Conservation (phyloP, 2,797 vertebrate genomes). For the Euthynnus affinis region DNA sequence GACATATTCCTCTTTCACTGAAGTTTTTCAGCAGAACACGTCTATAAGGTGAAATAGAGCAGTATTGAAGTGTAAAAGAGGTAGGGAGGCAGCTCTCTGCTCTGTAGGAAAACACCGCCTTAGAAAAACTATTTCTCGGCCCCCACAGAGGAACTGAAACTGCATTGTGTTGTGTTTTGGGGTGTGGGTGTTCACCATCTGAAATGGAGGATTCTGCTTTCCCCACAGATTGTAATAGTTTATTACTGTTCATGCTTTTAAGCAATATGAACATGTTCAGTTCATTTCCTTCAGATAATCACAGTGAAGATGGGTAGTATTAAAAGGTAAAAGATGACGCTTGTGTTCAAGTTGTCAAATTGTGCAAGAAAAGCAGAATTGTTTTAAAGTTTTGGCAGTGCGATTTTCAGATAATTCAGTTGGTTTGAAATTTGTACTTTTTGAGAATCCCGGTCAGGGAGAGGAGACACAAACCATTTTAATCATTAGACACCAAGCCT, state of each 20-base stretch:
- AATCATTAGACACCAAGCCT: conserved; percentile 40
- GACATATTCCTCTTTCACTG: background rate
- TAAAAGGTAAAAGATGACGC: no score
- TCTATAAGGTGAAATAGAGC: background rate
- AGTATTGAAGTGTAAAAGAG: conserved; percentile 18
- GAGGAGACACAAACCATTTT: conserved; percentile 37
- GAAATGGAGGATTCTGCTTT: conserved; percentile 69
- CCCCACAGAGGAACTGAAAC: conserved; percentile 71
- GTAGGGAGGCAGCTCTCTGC: conserved; percentile 7
- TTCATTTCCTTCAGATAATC: background rate
- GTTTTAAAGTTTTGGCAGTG: background rate
- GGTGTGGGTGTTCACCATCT: conserved; percentile 65
- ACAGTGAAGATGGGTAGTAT: no score
- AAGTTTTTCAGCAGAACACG: background rate
- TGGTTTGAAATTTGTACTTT: background rate
- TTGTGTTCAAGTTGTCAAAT: no score
- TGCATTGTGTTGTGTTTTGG: conserved; percentile 74
- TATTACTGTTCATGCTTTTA: background rate
- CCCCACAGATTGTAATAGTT: background rate
- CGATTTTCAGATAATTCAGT: background rate
- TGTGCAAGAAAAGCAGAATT: background rate
- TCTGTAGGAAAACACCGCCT: conserved; percentile 63
- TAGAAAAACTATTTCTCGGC: conserved; percentile 71
- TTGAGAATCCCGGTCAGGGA: background rate
- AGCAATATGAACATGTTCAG: background rate